Conservation (phyloP, 2,888 invertebrate species). For the Scrobipalpa costella region DNA sequence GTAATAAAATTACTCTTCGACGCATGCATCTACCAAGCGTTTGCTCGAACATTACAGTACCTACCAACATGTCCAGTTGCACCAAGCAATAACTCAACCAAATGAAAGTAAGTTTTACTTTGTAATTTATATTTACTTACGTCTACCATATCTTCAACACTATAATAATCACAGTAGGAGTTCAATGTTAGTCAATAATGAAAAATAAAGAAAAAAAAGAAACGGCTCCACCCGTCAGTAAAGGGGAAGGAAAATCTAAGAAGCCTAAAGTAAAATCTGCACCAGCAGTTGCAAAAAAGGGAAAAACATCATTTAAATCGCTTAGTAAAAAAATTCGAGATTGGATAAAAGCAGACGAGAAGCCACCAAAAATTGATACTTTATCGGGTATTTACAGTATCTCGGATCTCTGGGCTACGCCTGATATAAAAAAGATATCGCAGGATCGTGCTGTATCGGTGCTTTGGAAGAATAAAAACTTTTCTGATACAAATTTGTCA, state of each 20-base stretch:
- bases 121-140: neutral
- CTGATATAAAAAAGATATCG: neutral
- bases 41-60: neutral
- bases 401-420: conserved; percentile 1
- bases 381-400: neutral
- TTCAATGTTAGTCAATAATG: conserved; percentile 10
- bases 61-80: neutral
- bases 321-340: neutral
- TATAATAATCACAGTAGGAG: neutral
- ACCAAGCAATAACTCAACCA: conserved; percentile 24
- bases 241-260: neutral
- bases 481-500: conserved; percentile 38
- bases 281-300: neutral
- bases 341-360: conserved; percentile 1
- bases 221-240: neutral
- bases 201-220: conserved; percentile 4
- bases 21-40: neutral
- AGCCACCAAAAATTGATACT: neutral
- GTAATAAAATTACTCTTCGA: neutral
- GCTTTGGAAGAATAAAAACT: conserved; percentile 26
- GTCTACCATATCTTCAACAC: neutral
- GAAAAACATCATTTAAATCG: neutral
- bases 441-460: conserved; percentile 12
- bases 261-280: neutral
- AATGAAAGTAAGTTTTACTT: conserved; percentile 40